Evolutionary conservation across 1,140 invertebrate genomes (phyloP).

Genomic region (Cyclargus thomasi): DNA sequence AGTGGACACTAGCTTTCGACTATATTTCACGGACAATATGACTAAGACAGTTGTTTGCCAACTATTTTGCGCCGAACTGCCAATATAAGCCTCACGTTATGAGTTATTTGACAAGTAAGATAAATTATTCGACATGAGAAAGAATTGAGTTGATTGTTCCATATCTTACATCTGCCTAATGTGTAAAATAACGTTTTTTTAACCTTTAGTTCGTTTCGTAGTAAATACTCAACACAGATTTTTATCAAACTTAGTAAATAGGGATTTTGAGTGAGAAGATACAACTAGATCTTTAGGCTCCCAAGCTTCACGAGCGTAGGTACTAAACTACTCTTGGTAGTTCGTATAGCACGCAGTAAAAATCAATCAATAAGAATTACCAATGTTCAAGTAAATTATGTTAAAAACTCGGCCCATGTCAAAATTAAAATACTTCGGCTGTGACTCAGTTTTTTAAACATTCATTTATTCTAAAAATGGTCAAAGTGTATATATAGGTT

Average conservation of each 20-base stretch:
- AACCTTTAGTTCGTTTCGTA: too few species aligned
- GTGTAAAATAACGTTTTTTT: too few species aligned
- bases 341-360: background rate
- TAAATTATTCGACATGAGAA: background rate
- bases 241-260: too few species aligned
- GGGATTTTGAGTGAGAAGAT: too few species aligned
- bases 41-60: background rate
- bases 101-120: background rate
- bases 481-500: background rate
- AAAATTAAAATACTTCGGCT: background rate
- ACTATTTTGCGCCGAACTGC: background rate
- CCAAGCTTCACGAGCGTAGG: too few species aligned
- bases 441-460: background rate
- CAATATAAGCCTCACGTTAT: background rate
- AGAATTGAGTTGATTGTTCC: background rate
- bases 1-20: slow-evolving; percentile 10
- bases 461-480: slow-evolving; percentile 10
- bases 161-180: too few species aligned
- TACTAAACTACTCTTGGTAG: too few species aligned
- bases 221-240: too few species aligned
- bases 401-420: background rate
- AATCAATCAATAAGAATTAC: background rate
- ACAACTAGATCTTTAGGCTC: too few species aligned
- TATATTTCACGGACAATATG: slow-evolving; percentile 1
- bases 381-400: background rate